These are phyloP conservation scores for Actinia equina DNA, from an alignment of 64 coral and sea anemone genomes.

Conservation along the genomic window DNA sequence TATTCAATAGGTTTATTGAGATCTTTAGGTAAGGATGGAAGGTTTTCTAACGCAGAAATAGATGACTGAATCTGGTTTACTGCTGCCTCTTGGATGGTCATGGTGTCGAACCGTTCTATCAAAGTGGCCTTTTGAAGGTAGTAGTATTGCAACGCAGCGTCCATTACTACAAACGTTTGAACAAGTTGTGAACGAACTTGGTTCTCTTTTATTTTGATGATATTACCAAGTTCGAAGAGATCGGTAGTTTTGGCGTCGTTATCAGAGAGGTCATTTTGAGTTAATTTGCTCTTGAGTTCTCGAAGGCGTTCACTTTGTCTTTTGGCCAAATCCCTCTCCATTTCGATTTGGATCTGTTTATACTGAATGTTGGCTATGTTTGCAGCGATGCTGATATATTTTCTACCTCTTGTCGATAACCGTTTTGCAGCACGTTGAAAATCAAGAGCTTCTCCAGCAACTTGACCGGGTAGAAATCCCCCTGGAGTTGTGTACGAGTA, in stretches of 20 bases:
- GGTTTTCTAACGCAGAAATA: conserved; percentile 37
- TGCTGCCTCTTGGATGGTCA: conserved; percentile 34
- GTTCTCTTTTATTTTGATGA: conserved; percentile 56
- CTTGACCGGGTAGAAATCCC: conserved; percentile 32
- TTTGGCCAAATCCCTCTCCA: conserved; percentile 44
- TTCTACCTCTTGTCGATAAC: conserved; percentile 45
- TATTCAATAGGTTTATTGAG: conserved; percentile 14
- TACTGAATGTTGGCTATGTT: conserved; percentile 36
- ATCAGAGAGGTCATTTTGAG: conserved; percentile 21
- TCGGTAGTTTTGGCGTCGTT: conserved; percentile 33
- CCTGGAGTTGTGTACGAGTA: conserved; percentile 20
- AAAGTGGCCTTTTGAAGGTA: conserved; percentile 35
- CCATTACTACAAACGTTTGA: conserved; percentile 45
- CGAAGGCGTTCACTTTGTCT: conserved; percentile 36
- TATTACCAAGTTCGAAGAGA: conserved; percentile 44
- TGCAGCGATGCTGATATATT: conserved; percentile 44
- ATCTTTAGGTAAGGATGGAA: conserved; percentile 23
- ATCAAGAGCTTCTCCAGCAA: conserved; percentile 39
- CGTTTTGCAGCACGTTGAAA: conserved; percentile 45
- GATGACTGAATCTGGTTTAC: conserved; percentile 26
- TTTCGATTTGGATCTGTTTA: conserved; percentile 56
- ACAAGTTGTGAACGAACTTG: conserved; percentile 43
- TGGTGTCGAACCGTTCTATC: conserved; percentile 24
- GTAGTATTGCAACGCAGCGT: conserved; percentile 33
- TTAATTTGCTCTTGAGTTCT: conserved; percentile 30